Evolutionary conservation across 2,797 vertebrate species (phyloP).

Genomic region (Sebastes kiyomatsui): DNA sequence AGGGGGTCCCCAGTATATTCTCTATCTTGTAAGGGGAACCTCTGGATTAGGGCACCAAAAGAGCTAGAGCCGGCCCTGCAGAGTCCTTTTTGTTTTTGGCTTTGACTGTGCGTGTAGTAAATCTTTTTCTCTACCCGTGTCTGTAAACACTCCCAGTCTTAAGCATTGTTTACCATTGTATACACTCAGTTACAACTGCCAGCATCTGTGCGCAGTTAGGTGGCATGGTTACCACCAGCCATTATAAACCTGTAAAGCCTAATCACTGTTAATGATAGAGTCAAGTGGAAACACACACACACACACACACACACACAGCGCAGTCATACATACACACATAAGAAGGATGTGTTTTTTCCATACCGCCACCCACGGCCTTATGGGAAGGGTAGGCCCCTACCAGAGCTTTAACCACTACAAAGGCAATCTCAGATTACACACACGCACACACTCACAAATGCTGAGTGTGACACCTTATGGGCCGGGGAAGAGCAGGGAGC

Average conservation of each 20-base stretch:
- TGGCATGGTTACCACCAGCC: slow-evolving; percentile 78
- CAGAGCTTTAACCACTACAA: slow-evolving; percentile 79
- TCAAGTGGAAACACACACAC: slow-evolving; percentile 77
- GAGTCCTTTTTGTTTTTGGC: neutral
- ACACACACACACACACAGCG: neutral
- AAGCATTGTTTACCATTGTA: slow-evolving; percentile 74
- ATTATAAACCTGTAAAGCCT: slow-evolving; percentile 82
- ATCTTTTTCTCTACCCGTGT: slow-evolving; percentile 5
- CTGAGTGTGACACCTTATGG: slow-evolving; percentile 81
- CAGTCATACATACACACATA: slow-evolving; percentile 58
- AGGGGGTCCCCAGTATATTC: too few relatives aligned
- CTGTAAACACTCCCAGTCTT: slow-evolving; percentile 56
- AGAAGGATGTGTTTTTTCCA: slow-evolving; percentile 72
- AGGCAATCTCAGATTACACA: slow-evolving; percentile 79
- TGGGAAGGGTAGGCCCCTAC: slow-evolving; percentile 79
- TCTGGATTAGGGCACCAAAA: too few relatives aligned
- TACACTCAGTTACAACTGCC: slow-evolving; percentile 61
- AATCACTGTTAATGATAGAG: slow-evolving; percentile 82
- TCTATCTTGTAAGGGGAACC: too few relatives aligned
- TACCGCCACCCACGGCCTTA: slow-evolving; percentile 81
- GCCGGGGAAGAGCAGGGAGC: slow-evolving; percentile 71
- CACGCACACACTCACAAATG: slow-evolving; percentile 76
- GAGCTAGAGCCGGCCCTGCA: too few relatives aligned
- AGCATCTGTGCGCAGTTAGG: slow-evolving; percentile 76
- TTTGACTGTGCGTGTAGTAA: slow-evolving; percentile 15